A percentile compares a stretch with the other conserved stretches of the same genome.
Evolutionary conservation across 2,888 invertebrate species (phyloP).

Genomic region (Yponomeuta sedellus): DNA sequence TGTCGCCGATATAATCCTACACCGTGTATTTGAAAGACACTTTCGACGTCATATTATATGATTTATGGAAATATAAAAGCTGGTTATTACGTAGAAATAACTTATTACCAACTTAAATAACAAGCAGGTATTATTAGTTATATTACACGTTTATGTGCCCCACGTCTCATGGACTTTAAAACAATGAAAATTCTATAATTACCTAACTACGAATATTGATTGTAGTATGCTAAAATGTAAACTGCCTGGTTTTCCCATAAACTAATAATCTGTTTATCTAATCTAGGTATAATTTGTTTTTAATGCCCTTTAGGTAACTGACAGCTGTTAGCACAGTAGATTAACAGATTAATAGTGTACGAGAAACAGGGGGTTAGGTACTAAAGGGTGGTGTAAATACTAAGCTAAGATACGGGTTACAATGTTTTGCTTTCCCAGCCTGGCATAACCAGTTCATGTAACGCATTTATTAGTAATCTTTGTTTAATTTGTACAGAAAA

Average conservation of each 20-base stretch:
- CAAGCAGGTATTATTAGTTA: neutral
- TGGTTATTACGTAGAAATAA: neutral
- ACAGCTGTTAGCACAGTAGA: no score
- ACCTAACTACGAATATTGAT: constrained; percentile 7
- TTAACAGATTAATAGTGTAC: no score
- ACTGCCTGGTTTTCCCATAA: no score
- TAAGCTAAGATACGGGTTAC: constrained; percentile 39
- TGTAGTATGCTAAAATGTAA: constrained; percentile 14
- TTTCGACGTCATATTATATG: no score
- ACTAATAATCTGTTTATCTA: no score
- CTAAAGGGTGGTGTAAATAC: constrained; percentile 20
- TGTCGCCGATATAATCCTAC: no score
- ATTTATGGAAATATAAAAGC: no score
- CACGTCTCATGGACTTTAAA: constrained; percentile 11
- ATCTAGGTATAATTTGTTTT: no score
- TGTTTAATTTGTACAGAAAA: constrained; percentile 65
- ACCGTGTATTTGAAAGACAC: no score
- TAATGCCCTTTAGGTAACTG: no score
- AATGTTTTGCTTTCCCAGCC: constrained; percentile 12
- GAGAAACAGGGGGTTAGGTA: constrained; percentile 5
- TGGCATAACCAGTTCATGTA: constrained; percentile 34
- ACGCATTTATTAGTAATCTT: constrained; percentile 64
- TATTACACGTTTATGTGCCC: constrained; percentile 6
- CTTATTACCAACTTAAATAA: neutral
- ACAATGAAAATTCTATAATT: constrained; percentile 3